Evolutionary conservation across 2,113 vertebrate genomes (phyloP).

Genomic region (Aptenodytes patagonicus): DNA sequence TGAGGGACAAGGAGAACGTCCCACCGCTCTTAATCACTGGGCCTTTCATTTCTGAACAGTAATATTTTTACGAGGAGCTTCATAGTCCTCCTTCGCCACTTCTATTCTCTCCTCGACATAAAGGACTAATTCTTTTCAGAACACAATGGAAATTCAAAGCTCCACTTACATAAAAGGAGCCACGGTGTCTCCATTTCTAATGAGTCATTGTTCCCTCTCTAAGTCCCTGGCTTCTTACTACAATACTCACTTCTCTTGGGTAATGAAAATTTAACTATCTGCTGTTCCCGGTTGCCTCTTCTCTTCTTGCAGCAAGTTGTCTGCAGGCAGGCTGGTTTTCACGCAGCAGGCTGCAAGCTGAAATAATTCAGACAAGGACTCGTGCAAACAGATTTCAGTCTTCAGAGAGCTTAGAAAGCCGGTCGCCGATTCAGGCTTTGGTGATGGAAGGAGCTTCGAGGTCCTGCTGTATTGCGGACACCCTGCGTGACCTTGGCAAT

Average conservation of each 20-base stretch:
- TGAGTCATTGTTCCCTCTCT: conserved; percentile 50
- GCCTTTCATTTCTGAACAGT: background rate
- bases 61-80: background rate
- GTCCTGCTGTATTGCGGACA: background rate
- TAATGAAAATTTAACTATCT: conserved; percentile 65
- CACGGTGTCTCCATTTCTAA: conserved; percentile 49
- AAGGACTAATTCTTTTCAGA: conserved; percentile 43
- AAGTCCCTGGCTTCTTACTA: conserved; percentile 18
- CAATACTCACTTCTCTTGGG: conserved; percentile 36
- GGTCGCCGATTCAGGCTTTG: accelerated
- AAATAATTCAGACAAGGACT: conserved; percentile 17
- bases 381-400: background rate
- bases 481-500: background rate
- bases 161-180: conserved; percentile 35
- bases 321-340: background rate
- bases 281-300: background rate
- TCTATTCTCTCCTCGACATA: background rate
- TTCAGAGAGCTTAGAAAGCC: background rate
- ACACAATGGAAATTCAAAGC: conserved; percentile 52
- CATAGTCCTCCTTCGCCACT: background rate
- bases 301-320: background rate
- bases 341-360: conserved; percentile 9
- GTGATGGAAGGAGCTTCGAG: background rate
- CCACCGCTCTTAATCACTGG: background rate
- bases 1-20: background rate